Base-by-base conservation (phyloP, 2,113 vertebrate species). In the Spermophilus dauricus region DNA sequence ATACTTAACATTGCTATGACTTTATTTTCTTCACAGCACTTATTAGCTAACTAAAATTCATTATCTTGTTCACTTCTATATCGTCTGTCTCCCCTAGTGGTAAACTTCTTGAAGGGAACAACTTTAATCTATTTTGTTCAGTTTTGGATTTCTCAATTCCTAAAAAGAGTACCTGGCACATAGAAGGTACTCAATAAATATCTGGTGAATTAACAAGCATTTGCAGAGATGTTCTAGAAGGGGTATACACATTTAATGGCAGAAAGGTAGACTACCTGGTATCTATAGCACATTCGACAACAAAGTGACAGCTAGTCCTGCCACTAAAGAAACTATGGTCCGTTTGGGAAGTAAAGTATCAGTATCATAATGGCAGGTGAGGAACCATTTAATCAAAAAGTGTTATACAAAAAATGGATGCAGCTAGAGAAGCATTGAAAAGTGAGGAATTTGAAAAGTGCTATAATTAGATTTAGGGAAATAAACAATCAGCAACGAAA, bases 91-190 rank as follows among this genome's bases (percentile, higher is more conserved):
- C 61, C 11, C 32, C 30, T 32, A 78, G 30, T 24, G 61, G 32
- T 53, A 77, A 76, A 69, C 48, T 78, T 37, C 48, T 70, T 32
- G 39, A 77, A 85, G 5, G 5, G 45, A 58, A 34, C 34, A 39
- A 82, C 81, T 56, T 48, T 51, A 85, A 67, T 48, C 22, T 8
- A 34, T 69, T 58, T 53, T 37, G 8, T 26, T 56, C 80, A 37
- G 73, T 86, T 91, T 97, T 93, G 63, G 63, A 90, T 67, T 72
- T 83, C 72, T 90, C 92, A 96, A 28, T 61, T 89, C n/a, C 42
- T 86, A 51, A 82, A 45, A 93, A 86, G 26, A 82, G 48, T 70
- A 10, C 39, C 48, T 91, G 82, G 42, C n/a, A 61, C 26, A 90
- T 20, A 83, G 20, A 28, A 67, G 18, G n/a, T 37, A 28, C 14